These are phyloP conservation scores for Tribolium freemani DNA, from an alignment of 2,888 invertebrate species.

Conservation along the genomic window DNA sequence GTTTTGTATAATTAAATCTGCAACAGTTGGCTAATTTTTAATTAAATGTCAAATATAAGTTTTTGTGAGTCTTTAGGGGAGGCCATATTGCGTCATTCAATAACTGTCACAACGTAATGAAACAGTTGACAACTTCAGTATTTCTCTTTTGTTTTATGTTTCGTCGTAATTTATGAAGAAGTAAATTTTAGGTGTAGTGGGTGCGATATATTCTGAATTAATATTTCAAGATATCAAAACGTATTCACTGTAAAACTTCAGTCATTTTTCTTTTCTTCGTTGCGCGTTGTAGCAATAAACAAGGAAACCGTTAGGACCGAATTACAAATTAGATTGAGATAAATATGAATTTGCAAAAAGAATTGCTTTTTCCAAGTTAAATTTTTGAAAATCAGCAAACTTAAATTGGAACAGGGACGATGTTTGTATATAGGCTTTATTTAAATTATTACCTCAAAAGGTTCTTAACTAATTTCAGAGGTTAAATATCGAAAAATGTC, in stretches of 20 bases:
- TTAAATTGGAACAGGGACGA: background rate
- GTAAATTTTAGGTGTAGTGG: conserved; percentile 2
- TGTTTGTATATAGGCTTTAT: too few relatives aligned
- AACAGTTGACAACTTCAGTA: conserved; percentile 26
- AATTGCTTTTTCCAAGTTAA: background rate
- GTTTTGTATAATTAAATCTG: background rate
- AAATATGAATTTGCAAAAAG: background rate
- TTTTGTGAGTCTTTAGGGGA: conserved; percentile 17
- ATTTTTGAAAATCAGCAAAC: background rate
- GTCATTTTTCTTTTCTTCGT: background rate
- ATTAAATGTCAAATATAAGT: conserved; percentile 22
- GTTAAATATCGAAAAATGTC: too few relatives aligned
- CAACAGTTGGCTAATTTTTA: conserved; percentile 19
- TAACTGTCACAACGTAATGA: conserved; percentile 21
- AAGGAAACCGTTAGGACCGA: background rate
- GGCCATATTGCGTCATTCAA: conserved; percentile 19
- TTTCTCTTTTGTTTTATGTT: conserved; percentile 29
- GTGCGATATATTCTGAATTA: background rate
- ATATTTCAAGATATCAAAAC: background rate
- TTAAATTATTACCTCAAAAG: too few relatives aligned
- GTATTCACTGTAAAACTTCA: background rate
- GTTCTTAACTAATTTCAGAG: too few relatives aligned
- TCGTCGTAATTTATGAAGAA: conserved; percentile 22
- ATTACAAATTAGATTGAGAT: background rate
- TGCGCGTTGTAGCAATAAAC: background rate